Conservation (phyloP, 2,797 vertebrate species). For the Sebastes nivosus region DNA sequence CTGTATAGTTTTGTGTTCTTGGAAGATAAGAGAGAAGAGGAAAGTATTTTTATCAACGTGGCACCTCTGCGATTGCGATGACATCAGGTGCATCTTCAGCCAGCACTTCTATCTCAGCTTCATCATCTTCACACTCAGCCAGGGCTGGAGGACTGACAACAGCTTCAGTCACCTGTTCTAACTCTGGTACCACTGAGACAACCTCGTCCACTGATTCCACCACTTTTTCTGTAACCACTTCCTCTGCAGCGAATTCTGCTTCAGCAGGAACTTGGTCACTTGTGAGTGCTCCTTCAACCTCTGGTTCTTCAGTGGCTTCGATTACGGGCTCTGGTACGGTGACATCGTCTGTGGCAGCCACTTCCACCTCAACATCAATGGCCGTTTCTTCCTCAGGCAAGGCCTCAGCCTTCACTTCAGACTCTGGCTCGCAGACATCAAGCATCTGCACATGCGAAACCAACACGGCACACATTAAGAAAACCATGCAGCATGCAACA, state of each 20-base stretch:
- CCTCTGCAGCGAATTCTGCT: not conserved
- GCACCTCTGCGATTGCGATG: slow-evolving; percentile 60
- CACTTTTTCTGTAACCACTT: slow-evolving; percentile 7
- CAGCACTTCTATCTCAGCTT: slow-evolving; percentile 34
- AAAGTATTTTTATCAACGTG: not conserved
- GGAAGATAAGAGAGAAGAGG: not conserved
- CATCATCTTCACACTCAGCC: slow-evolving; percentile 15
- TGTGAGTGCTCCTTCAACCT: not conserved
- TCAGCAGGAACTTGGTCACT: not conserved
- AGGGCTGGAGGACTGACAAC: not conserved
- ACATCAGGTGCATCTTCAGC: slow-evolving; percentile 24
- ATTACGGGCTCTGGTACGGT: not conserved
- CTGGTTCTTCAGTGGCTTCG: slow-evolving; percentile 4
- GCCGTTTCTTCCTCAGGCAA: not conserved
- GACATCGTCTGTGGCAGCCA: not conserved
- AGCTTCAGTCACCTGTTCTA: not conserved
- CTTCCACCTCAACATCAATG: slow-evolving; percentile 1
- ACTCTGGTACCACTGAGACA: slow-evolving; percentile 4
- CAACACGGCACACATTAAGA: slow-evolving; percentile 37
- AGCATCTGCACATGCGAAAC: slow-evolving; percentile 55
- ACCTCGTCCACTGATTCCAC: slow-evolving; percentile 11
- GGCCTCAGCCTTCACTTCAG: slow-evolving; percentile 16
- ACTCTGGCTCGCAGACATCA: slow-evolving; percentile 32
- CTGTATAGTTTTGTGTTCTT: not conserved
- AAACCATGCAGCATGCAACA: slow-evolving; percentile 33